Conservation (phyloP, 92 coral and sea anemone genomes). For the Paragorgia papillata region DNA sequence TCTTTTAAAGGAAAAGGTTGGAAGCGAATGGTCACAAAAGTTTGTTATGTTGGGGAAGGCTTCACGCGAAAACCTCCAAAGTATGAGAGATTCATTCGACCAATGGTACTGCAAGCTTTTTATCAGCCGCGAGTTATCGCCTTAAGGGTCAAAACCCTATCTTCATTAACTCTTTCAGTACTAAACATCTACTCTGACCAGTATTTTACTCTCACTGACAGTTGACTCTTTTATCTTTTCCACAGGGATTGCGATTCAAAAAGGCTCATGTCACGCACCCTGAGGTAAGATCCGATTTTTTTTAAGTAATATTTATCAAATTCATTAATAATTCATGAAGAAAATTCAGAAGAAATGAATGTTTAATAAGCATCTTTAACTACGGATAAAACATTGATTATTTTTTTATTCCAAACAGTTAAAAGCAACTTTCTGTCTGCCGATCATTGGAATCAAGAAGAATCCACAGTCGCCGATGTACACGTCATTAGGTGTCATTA, state of each 20-base stretch:
- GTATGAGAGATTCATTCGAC: constrained; percentile 96
- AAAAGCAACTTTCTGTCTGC: constrained; percentile 94
- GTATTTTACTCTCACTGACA: background rate
- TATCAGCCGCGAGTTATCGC: no score
- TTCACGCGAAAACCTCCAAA: constrained; percentile 99
- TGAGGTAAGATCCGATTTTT: constrained; percentile 62
- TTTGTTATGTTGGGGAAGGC: constrained; percentile 97
- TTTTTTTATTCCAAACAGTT: constrained; percentile 56
- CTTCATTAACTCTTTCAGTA: no score
- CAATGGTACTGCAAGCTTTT: constrained; percentile 75
- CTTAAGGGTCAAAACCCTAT: no score
- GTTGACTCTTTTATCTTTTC: background rate
- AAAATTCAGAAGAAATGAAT: no score
- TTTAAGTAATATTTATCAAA: no score
- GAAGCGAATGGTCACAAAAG: constrained; percentile 98
- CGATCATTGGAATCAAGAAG: constrained; percentile 95
- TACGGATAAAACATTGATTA: no score
- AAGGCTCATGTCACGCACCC: constrained; percentile 99
- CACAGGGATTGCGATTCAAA: constrained; percentile 83
- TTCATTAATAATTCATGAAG: no score
- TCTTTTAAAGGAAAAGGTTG: constrained; percentile 77
- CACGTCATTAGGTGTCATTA: constrained; percentile 93
- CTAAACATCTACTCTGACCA: no score
- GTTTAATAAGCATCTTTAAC: no score
- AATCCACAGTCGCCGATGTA: constrained; percentile 98